Evolutionary conservation across 2,888 invertebrate species (phyloP).

Genomic region (Strigamia maritima): DNA sequence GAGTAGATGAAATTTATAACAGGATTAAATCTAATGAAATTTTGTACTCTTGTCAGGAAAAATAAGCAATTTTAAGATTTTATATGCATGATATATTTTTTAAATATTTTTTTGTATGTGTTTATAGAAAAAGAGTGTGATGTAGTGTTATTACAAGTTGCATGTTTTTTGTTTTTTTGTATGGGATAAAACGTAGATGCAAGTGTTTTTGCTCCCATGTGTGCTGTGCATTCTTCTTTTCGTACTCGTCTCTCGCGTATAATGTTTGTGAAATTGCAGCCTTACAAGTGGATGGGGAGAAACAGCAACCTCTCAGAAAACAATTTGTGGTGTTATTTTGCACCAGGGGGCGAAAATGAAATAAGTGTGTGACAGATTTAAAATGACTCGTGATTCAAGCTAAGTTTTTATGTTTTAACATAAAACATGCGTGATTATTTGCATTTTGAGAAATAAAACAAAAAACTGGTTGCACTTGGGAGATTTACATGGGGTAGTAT

Average conservation of each 20-base stretch:
- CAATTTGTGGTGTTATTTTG: conserved; percentile 10
- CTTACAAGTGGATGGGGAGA: neutral
- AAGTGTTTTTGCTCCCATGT: conserved; percentile 16
- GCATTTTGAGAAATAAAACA: neutral
- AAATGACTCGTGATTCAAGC: neutral
- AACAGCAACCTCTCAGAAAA: conserved; percentile 15
- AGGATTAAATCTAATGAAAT: neutral
- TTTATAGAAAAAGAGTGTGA: neutral
- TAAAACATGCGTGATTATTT: neutral
- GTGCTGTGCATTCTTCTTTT: neutral
- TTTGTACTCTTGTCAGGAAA: neutral
- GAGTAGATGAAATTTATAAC: neutral
- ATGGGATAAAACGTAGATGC: neutral
- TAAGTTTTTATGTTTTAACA: neutral
- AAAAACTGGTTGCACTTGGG: neutral
- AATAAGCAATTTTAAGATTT: neutral
- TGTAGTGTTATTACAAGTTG: neutral
- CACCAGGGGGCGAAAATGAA: conserved; percentile 21
- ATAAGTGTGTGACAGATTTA: conserved; percentile 16
- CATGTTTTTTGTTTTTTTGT: neutral
- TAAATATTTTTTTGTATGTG: neutral
- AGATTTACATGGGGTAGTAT: neutral
- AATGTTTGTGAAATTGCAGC: conserved; percentile 19
- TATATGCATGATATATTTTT: neutral
- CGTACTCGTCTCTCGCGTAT: conserved; percentile 6